phyloP scores from a whole-genome alignment of 2,113 vertebrate genomes.

The Rhinopomastus cyanomelas region DNA sequence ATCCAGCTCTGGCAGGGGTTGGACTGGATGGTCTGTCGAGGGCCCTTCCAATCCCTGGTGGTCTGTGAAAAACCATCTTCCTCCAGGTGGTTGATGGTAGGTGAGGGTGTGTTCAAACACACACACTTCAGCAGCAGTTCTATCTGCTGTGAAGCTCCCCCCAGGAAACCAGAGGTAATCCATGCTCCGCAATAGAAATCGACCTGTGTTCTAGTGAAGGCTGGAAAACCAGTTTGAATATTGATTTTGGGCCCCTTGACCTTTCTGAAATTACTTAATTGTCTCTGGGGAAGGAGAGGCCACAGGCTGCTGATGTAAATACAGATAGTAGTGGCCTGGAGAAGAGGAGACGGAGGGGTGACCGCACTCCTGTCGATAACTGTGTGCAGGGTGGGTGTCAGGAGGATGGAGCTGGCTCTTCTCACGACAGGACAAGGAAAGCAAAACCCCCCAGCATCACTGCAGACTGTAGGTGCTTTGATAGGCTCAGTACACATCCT shows the following conservation, averaged over 20 bases:
- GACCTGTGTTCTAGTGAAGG: neutral
- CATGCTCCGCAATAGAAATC: neutral
- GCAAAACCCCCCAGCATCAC: neutral
- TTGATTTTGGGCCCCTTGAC: constrained; percentile 9
- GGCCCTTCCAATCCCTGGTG: no score
- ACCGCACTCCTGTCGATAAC: no score
- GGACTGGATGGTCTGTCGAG: no score
- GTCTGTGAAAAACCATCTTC: no score
- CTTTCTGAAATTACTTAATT: constrained; percentile 23
- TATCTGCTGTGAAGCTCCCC: neutral
- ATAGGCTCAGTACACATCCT: neutral
- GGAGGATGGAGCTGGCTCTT: no score
- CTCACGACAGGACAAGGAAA: no score
- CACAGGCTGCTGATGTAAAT: neutral
- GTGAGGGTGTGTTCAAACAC: neutral
- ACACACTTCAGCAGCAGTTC: neutral
- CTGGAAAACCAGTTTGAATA: constrained; percentile 26
- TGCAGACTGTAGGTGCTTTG: neutral
- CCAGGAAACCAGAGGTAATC: neutral
- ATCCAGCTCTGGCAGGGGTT: no score
- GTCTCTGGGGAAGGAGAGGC: neutral
- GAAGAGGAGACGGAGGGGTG: no score
- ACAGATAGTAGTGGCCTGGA: no score
- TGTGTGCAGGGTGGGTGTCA: no score
- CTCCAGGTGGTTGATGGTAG: neutral